phyloP scores from a whole-genome alignment of 2,888 invertebrate species.

The Habrosyne pyritoides region DNA sequence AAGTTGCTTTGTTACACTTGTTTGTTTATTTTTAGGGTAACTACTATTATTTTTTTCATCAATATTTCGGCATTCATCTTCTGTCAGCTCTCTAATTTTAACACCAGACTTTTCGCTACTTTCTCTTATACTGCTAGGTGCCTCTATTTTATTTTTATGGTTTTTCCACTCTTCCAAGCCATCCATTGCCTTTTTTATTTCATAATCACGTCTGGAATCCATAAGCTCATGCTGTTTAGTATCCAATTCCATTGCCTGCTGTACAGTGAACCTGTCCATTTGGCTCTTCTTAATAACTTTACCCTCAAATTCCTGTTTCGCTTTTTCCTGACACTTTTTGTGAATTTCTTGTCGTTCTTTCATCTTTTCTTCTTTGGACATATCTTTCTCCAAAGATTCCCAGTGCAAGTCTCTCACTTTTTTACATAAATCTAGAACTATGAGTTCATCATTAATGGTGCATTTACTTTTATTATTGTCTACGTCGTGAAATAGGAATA shows the following conservation, averaged over 20 bases:
- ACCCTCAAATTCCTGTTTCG: conserved; percentile 80
- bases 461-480: conserved; percentile 86
- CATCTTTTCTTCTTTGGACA: conserved; percentile 83
- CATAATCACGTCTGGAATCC: conserved; percentile 84
- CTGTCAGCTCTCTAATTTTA: conserved; percentile 48
- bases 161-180: conserved; percentile 85
- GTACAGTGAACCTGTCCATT: conserved; percentile 81
- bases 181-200: conserved; percentile 85
- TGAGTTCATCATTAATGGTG: conserved; percentile 84
- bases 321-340: conserved; percentile 80
- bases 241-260: conserved; percentile 77
- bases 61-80: conserved; percentile 33
- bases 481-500: conserved; percentile 86
- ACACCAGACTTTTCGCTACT: conserved; percentile 27
- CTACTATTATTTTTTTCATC: background rate
- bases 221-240: conserved; percentile 83
- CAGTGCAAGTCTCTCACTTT: conserved; percentile 78
- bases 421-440: conserved; percentile 88
- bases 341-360: conserved; percentile 82
- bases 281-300: conserved; percentile 77
- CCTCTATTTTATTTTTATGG: background rate
- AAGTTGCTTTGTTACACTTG: conserved; percentile 12
- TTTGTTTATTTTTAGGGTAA: conserved; percentile 10
- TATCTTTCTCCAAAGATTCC: conserved; percentile 81
- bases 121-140: background rate